A percentile compares a stretch with the other conserved stretches of the same genome.
phyloP scores from a whole-genome alignment of 2,888 invertebrate genomes.

The Lathronympha strigana region DNA sequence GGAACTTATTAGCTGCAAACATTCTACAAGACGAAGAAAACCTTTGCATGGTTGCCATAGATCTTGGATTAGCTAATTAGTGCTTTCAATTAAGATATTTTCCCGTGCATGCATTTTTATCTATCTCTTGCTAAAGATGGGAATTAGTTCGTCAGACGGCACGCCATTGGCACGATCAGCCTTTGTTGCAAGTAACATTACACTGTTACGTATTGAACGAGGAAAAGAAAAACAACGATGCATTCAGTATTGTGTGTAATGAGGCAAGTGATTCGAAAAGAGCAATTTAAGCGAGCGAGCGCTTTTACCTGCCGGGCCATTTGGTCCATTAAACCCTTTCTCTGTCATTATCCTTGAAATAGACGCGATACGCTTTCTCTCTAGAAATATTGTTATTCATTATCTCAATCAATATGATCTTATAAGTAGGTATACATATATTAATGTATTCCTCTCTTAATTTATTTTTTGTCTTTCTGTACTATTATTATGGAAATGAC shows the following conservation, averaged over 20 bases:
- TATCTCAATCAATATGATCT: background rate
- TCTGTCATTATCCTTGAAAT: constrained; percentile 42
- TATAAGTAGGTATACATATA: background rate
- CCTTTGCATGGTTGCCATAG: background rate
- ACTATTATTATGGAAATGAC: no score
- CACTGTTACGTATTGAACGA: constrained; percentile 32
- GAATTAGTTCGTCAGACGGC: constrained; percentile 4
- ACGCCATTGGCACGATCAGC: constrained; percentile 26
- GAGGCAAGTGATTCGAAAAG: constrained; percentile 54
- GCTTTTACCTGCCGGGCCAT: constrained; percentile 37
- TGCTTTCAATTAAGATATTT: background rate
- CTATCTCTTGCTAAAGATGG: background rate
- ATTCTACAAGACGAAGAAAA: background rate
- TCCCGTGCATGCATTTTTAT: background rate
- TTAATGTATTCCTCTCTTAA: background rate
- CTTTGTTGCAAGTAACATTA: constrained; percentile 31
- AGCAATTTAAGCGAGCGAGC: constrained; percentile 38
- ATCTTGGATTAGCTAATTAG: background rate
- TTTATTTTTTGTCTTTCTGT: no score
- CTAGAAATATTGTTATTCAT: constrained; percentile 24
- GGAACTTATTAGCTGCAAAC: background rate
- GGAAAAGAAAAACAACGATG: constrained; percentile 42
- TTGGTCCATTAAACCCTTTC: constrained; percentile 50
- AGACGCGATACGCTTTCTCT: constrained; percentile 26
- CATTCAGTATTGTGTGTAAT: constrained; percentile 52